Base-by-base conservation (phyloP, 1,140 invertebrate species). In the Chymomyza costata region DNA sequence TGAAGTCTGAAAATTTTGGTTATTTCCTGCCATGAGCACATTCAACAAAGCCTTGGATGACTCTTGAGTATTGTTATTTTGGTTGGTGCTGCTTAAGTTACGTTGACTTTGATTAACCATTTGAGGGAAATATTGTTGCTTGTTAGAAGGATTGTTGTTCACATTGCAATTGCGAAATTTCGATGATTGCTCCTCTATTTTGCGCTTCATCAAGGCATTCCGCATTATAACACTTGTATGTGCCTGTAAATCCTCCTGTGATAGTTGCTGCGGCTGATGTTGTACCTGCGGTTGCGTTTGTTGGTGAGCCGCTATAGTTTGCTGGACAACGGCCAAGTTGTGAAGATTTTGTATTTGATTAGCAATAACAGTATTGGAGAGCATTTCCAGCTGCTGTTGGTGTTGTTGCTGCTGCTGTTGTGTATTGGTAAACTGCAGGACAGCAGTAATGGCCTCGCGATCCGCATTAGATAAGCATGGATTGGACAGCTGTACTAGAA, bases 171-270 rank as follows among this genome's bases (percentile, higher is more conserved):
- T 66, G 5, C 67, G 51, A 8, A 80, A 15, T 25, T 80, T 78
- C 1, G 58, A 55, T 11, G 56, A 63, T 59, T 84, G 82, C 16
- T 84, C 82, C 32, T 84, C 82, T 35, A 84, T 58, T 47, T 82
- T 82, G n/a, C 82, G 73, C 39, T 84, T 84, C 28, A 84, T 71
- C 16, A 84, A 71, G 1, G 82, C 82, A 60, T 84, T 84, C 18
- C 82, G 73, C 78, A 84, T 84, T 50, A 84, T 84, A 3, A 80
- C 48, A 46, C 84, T 84, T 14, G 82, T 69, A 58, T 82, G 82
- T 0, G 82, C 70, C 51, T 82, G 78, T 28, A 84, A 37, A 41
- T 84, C 82, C 46, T 84, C 82, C 21, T 84, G 82, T 5, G 78
- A 66, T 8, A 82, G 39, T 28, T 73, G 81, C 14, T 54, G 31